Percentiles rank a stretch among this genome's conserved stretches.
Conservation (phyloP, 2,113 vertebrate species). For the Coregonus clupeaformis region DNA sequence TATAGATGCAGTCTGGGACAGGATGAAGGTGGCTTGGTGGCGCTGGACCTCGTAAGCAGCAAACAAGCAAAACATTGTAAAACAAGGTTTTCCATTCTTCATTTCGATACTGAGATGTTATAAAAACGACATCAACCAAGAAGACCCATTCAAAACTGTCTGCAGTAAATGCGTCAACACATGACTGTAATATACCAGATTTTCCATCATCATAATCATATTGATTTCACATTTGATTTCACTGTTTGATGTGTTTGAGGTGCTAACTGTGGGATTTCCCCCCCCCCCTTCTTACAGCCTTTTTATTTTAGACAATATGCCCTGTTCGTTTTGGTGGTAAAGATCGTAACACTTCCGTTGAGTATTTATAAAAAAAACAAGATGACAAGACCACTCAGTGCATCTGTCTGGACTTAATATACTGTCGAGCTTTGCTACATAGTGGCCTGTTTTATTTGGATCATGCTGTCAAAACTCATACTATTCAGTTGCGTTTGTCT, state of each 20-base stretch:
- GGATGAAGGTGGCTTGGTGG: constrained; percentile 95
- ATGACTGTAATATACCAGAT: not conserved
- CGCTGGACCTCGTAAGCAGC: constrained; percentile 85
- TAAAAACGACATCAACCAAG: not conserved
- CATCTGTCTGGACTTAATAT: not conserved
- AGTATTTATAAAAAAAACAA: not conserved
- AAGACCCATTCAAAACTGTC: not conserved
- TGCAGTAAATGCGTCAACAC: not conserved
- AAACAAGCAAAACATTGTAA: not conserved
- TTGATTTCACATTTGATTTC: not conserved
- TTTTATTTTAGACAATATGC: not conserved
- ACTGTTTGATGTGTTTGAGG: not conserved
- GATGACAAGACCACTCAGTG: too few relatives aligned
- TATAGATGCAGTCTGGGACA: constrained; percentile 87
- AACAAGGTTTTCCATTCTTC: not conserved
- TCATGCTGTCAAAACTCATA: too few relatives aligned
- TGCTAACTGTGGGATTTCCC: not conserved
- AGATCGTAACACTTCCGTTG: not conserved
- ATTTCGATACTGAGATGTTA: not conserved
- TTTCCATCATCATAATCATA: not conserved
- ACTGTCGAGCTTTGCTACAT: not conserved
- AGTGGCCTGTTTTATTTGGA: too few relatives aligned
- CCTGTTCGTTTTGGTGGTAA: not conserved
- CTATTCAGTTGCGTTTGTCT: not conserved
- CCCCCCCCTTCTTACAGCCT: not conserved